Evolutionary conservation across 1,140 invertebrate genomes (phyloP).

Genomic region (Drosophila kohkoa): DNA sequence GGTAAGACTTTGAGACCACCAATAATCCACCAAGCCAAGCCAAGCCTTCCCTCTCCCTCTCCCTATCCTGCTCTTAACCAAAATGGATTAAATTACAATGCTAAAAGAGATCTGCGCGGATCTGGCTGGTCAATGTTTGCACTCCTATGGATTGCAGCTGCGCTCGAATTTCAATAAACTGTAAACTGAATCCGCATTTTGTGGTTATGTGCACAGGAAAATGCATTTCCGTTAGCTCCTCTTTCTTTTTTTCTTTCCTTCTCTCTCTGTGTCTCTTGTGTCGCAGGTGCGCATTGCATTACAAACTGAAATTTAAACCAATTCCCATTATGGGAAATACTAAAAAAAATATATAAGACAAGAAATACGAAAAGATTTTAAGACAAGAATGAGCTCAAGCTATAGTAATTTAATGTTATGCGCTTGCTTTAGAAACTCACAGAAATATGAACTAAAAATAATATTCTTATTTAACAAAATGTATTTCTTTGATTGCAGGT

Average conservation of each 20-base stretch:
- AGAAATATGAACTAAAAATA: too few species aligned
- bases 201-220: conserved; percentile 54
- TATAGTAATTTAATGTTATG: too few species aligned
- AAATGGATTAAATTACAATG: conserved; percentile 62
- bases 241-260: not conserved
- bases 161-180: conserved; percentile 58
- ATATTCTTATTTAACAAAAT: conserved; percentile 4
- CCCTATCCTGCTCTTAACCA: not conserved
- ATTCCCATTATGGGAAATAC: conserved; percentile 1
- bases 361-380: not conserved
- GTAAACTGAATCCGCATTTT: conserved; percentile 65
- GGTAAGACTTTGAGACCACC: conserved; percentile 86
- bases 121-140: conserved; percentile 44
- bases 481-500: conserved; percentile 89
- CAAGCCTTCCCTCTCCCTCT: not conserved
- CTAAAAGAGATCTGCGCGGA: conserved; percentile 16
- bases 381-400: too few species aligned
- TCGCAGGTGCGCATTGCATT: conserved; percentile 44
- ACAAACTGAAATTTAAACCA: conserved; percentile 3
- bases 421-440: too few species aligned
- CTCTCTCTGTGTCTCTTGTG: not conserved
- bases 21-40: not conserved
- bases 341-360: not conserved
- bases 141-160: conserved; percentile 71
- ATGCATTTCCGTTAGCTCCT: conserved; percentile 64